Base-by-base conservation (phyloP, 2,797 vertebrate species). In the Cossypha polioptera region DNA sequence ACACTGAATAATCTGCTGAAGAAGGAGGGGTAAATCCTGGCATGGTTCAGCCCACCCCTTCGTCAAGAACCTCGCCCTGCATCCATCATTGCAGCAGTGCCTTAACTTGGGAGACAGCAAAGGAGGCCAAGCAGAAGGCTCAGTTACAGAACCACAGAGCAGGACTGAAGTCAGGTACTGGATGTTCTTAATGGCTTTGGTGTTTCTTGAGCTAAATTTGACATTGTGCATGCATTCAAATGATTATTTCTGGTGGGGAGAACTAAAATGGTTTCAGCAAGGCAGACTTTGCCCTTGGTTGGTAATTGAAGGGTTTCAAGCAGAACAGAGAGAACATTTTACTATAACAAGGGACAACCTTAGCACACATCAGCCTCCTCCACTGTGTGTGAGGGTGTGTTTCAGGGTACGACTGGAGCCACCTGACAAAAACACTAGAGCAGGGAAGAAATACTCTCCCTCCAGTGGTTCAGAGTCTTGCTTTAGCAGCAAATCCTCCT, bases 341-440 rank as follows among this genome's bases (percentile, higher is more conserved):
- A 36, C 35, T 91, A 21, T 35, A 36, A 29, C 16, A 38, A 0
- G 5, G 54, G 29, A 42, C 10, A 65, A 67, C 29, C 38, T 75
- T 3, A 25, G 9, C 2, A 2, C 5, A 19, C 2, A 15, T 20
- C 72, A 90, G 28, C 53, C 66, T 74, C 53, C 31, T 15, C 58
- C 61, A 13, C 21, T 7, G 9, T 1, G 2, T 6, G 26, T 13
- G 8, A 42, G 48, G 1, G 3, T 9, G 29, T 29, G 14, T 29
- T 43, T 28, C 42, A 7, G 42, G 4, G 10, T 53, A 11, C 0
- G 1, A 18, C 42, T 12, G 35, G 31, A 86, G 82, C 61, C 24
- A 20, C 48, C 40, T 15, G 31, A 51, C 40, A 55, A 17, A 47
- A 80, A 14, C 0, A 5, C 26, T 29, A 16, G 18, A 58, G 73